Conservation (phyloP, 2,113 vertebrate species). For the Psilopsiagon aurifrons region DNA sequence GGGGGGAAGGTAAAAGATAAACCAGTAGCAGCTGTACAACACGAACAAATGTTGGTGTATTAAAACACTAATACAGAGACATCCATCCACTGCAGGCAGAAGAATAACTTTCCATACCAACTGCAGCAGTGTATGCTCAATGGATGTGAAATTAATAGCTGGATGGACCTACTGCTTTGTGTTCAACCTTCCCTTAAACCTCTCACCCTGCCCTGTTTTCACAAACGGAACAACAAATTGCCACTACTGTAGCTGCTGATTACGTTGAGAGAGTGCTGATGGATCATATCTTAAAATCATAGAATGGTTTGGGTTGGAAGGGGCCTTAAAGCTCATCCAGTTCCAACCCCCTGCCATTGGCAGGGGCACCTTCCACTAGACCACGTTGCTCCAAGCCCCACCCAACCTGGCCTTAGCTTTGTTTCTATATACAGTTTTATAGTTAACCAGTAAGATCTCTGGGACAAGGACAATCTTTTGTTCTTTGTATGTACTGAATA, state of each 20-base stretch:
- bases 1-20: no score
- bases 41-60: background rate
- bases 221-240: background rate
- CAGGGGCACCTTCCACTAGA: background rate
- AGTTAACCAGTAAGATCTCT: background rate
- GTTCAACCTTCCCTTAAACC: background rate
- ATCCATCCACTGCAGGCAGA: background rate
- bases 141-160: background rate
- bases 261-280: background rate
- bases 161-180: background rate
- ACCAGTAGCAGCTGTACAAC: background rate
- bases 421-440: background rate
- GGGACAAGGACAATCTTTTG: background rate
- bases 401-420: background rate
- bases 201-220: background rate
- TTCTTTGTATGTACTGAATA: background rate
- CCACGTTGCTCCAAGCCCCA: background rate
- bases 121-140: background rate
- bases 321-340: background rate
- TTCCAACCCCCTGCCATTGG: background rate
- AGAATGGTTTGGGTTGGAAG: background rate
- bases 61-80: background rate
- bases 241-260: background rate
- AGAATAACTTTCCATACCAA: background rate
- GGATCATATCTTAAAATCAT: accelerated